Base-by-base conservation (phyloP, 2,888 invertebrate genomes). In the Megamerina dolium region DNA sequence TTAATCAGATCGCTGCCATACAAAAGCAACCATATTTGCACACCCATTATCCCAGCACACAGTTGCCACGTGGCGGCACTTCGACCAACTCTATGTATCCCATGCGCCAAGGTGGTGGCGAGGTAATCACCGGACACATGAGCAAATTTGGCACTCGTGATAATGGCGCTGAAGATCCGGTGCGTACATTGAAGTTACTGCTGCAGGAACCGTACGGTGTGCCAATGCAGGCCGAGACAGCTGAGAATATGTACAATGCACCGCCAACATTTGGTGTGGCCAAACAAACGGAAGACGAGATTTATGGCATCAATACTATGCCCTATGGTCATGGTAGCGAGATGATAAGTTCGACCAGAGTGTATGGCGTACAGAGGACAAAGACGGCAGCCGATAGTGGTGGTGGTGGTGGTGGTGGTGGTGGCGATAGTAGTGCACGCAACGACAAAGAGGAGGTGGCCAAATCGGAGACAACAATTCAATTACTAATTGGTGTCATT, bases 401-500 rank as follows among this genome's bases (percentile, higher is more conserved):
- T 45, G 2, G 37, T 46, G 3, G 52, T 50, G 39, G 26, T 17
- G 37, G 18, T 23, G 16, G 21, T 19, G 29, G 12, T 27, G 21
- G 23, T 26, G 29, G 12, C 4, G 16, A 21, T 31, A 33, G 30
- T 16, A 27, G 36, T 19, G 48, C 38, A 29, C 33, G 45, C 10
- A 58, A 33, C 38, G 51, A 55, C 34, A 47, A 60, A 31, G 50
- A 61, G 45, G 69, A 76, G 42, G 64, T 77, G 21, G 76, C 77
- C 64, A 76, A 76, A 43, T 77, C 80, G 8, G 75, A 79, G 47
- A 75, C 79, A 5, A 80, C 79, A n/a, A 69, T 81, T 47, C 78
- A 80, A 51, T 68, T 83, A 38, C 72, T 83, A 32, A 75, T 82
- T 35, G 77, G 78, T 1, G 72, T 84, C 48, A 84, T 83, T 18